phyloP scores from a whole-genome alignment of 2,113 vertebrate genomes.

The Etheostoma cragini region DNA sequence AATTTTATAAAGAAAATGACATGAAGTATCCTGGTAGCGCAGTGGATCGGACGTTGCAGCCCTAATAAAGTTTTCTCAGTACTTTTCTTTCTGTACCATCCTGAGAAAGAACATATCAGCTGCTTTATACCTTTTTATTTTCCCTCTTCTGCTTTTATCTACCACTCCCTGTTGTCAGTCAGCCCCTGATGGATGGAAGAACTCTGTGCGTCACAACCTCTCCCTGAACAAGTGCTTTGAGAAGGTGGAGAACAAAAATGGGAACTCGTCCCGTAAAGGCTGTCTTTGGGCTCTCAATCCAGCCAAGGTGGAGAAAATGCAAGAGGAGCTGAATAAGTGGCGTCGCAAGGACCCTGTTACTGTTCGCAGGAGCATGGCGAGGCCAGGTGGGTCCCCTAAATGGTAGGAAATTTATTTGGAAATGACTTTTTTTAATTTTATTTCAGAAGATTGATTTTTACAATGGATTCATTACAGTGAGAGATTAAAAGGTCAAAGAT shows the following conservation, averaged over 20 bases:
- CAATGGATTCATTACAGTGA: not conserved
- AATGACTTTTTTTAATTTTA: not conserved
- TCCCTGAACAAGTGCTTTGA: slow-evolving; percentile 99
- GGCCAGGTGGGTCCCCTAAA: slow-evolving; percentile 86
- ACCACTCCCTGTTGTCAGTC: slow-evolving; percentile 82
- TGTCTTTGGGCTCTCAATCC: slow-evolving; percentile 97
- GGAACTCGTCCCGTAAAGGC: slow-evolving; percentile 93
- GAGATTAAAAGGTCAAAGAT: not conserved
- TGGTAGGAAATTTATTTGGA: not conserved
- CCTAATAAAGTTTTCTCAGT: not conserved
- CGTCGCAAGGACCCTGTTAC: slow-evolving; percentile 94
- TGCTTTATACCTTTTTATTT: not conserved
- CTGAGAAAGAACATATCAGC: not conserved
- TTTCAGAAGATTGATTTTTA: not conserved
- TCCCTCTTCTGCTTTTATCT: not conserved
- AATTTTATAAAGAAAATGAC: not conserved
- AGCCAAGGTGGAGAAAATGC: slow-evolving; percentile 97
- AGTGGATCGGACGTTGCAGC: not conserved
- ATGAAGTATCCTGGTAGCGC: not conserved
- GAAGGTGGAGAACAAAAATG: slow-evolving; percentile 95
- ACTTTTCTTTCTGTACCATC: not conserved
- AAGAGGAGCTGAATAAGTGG: slow-evolving; percentile 98
- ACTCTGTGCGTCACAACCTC: slow-evolving; percentile 97
- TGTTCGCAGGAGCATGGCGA: slow-evolving; percentile 96
- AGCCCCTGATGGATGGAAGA: slow-evolving; percentile 98